A percentile compares a stretch with the other conserved stretches of the same genome.
Conservation (phyloP, 2,797 vertebrate genomes). For the Toxotes lorentzi region DNA sequence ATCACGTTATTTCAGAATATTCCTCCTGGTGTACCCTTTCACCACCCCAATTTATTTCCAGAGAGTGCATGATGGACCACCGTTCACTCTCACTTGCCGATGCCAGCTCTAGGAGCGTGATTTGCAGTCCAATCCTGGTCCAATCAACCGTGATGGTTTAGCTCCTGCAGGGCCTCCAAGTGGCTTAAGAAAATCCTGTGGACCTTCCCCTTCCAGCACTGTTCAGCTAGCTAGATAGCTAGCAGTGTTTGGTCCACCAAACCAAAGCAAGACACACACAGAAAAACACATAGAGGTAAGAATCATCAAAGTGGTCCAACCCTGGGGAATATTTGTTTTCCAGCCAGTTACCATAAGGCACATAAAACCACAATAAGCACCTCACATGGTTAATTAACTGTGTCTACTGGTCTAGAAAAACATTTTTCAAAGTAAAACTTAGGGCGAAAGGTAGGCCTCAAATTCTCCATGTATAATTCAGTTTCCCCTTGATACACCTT, state of each 20-base stretch:
- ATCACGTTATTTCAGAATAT: slow-evolving; percentile 27
- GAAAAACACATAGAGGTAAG: background rate
- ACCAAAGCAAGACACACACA: slow-evolving; percentile 4
- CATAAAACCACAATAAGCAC: background rate
- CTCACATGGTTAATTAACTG: slow-evolving; percentile 9
- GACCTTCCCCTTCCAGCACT: slow-evolving; percentile 5
- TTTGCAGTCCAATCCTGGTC: slow-evolving; percentile 40
- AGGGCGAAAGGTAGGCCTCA: slow-evolving; percentile 12
- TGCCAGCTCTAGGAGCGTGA: slow-evolving; percentile 55
- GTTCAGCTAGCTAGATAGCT: slow-evolving; percentile 30
- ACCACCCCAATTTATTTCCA: slow-evolving; percentile 36
- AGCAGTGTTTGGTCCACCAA: slow-evolving; percentile 11
- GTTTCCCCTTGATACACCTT: slow-evolving; percentile 53
- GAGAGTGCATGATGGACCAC: slow-evolving; percentile 29
- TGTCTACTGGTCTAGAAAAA: slow-evolving; percentile 3
- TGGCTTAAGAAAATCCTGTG: slow-evolving; percentile 29
- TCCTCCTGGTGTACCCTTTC: slow-evolving; percentile 21
- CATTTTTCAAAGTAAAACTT: slow-evolving; percentile 32
- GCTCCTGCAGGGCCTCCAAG: slow-evolving; percentile 42
- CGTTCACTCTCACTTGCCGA: slow-evolving; percentile 34
- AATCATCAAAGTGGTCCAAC: background rate
- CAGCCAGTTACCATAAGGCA: background rate
- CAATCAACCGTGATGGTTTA: slow-evolving; percentile 37
- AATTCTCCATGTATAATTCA: slow-evolving; percentile 16
- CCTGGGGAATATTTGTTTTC: slow-evolving; percentile 25